A percentile compares a stretch with the other conserved stretches of the same genome.
Evolutionary conservation across 2,113 vertebrate genomes (phyloP).

Genomic region (Argyrosomus japonicus): DNA sequence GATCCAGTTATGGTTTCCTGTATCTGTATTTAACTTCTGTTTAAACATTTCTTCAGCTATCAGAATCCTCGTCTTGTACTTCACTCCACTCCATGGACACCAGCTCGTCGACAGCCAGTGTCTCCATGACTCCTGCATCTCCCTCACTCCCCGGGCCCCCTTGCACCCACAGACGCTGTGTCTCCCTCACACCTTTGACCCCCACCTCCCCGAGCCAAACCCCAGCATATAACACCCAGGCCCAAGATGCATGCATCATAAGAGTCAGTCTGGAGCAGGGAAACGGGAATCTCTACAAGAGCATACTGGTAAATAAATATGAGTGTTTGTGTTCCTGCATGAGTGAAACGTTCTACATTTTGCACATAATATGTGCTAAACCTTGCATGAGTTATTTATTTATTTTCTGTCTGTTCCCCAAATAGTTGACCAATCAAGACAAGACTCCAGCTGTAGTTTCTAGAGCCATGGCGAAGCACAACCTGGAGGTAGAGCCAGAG

Average conservation of each 20-base stretch:
- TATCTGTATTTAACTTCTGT: neutral
- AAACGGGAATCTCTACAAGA: conserved; percentile 95
- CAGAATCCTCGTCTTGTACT: conserved; percentile 87
- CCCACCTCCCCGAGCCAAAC: conserved; percentile 71
- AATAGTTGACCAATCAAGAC: conserved; percentile 93
- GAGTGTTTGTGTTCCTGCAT: neutral
- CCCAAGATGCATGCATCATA: conserved; percentile 90
- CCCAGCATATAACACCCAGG: conserved; percentile 90
- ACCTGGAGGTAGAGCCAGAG: conserved; percentile 86
- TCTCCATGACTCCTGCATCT: conserved; percentile 75
- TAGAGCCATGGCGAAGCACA: conserved; percentile 93
- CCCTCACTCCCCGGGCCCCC: conserved; percentile 67
- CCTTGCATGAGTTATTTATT: neutral
- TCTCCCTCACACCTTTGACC: conserved; percentile 79
- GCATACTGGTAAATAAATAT: conserved; percentile 88
- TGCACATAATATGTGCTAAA: neutral
- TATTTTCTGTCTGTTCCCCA: neutral
- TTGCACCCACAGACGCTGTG: conserved; percentile 82
- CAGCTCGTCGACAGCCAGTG: conserved; percentile 82
- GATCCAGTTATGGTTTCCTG: neutral
- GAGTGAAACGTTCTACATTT: neutral
- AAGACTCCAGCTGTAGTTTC: conserved; percentile 91
- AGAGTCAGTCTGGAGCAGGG: conserved; percentile 88
- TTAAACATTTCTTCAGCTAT: conserved; percentile 79
- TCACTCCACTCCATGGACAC: conserved; percentile 88